Evolutionary conservation across 2,113 vertebrate genomes (phyloP), one percentile per base, ranked within the genome.

Genomic region (Procavia capensis): DNA sequence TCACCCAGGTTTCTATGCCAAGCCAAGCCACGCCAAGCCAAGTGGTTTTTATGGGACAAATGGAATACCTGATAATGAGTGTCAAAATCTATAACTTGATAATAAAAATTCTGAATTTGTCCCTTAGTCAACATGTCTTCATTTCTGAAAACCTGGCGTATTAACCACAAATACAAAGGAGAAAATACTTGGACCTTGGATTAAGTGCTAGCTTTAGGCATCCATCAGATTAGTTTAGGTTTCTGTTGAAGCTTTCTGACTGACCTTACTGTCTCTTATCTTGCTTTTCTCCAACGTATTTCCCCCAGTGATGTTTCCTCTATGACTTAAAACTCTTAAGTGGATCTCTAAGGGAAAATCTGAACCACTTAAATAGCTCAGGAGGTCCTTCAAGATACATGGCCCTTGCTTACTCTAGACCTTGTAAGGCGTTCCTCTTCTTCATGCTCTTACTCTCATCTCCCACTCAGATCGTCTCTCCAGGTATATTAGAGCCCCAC

Each of bases 401-500:
- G 27, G n/a, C 34, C 36, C 79, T 85, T 43, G 39, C 13, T 81
- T 81, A 57, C 29, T 57, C 27, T n/a, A 14, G 41, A 63, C 25
- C 66, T 57, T 82, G 31, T 1, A 1, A 0, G 20, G 16, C 36
- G 22, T 2, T 22, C 54, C 29, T 50, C 45, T 2, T 66, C 34
- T 93, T 31, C 22, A 75, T 31, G n/a, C 41, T 10, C 25, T 5
- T 7, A 24, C 39, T 14, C 39, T 10, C 43, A 11, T 22, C 5
- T 29, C 54, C 63, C 11, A 31, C 43, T 22, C 22, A 72, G 16
- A 20, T 17, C 9, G 19, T 2, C 64, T 13, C 14, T 24, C 1
- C 10, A 31, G 11, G 61, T 22, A 31, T 11, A 0, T 11, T 5
- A 63, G 1, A 50, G 31, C 50, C 6, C 0, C 20, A 1, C 5